These are phyloP conservation scores for Nannospalax galili DNA, from an alignment of 2,113 vertebrate genomes.

Conservation along the genomic window DNA sequence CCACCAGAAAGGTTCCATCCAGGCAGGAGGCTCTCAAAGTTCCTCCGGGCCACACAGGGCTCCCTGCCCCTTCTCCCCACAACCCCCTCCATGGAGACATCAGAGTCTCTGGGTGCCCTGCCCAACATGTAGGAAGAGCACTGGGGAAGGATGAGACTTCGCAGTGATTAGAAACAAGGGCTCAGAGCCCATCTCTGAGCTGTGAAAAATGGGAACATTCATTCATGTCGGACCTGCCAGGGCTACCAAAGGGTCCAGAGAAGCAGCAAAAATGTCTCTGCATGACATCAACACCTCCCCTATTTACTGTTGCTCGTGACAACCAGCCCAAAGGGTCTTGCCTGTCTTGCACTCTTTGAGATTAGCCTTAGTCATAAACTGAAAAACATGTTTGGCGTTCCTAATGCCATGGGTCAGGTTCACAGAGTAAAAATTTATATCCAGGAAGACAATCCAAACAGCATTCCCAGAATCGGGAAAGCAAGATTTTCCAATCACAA, in stretches of 20 bases:
- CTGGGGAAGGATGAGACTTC: background rate
- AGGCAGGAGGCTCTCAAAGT: background rate
- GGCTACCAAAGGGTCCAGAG: background rate
- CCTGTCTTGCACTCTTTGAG: background rate
- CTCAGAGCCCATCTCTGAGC: background rate
- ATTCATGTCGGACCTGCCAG: background rate
- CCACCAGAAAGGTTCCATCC: background rate
- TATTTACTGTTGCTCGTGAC: background rate
- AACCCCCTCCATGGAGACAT: background rate
- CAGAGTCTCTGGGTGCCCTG: background rate
- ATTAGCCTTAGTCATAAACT: background rate
- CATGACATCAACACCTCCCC: background rate
- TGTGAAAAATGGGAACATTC: background rate
- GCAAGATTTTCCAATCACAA: constrained; percentile 15
- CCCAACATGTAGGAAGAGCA: background rate
- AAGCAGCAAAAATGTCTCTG: background rate
- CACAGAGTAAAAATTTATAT: background rate
- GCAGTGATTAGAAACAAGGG: background rate
- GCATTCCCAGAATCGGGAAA: background rate
- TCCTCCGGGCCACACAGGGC: too few relatives aligned
- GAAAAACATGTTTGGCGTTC: background rate
- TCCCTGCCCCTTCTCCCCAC: background rate
- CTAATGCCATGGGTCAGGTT: background rate
- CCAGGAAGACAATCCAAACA: background rate
- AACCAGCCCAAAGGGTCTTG: background rate